Evolutionary conservation across 2,113 vertebrate species (phyloP).

Genomic region (Solea solea): DNA sequence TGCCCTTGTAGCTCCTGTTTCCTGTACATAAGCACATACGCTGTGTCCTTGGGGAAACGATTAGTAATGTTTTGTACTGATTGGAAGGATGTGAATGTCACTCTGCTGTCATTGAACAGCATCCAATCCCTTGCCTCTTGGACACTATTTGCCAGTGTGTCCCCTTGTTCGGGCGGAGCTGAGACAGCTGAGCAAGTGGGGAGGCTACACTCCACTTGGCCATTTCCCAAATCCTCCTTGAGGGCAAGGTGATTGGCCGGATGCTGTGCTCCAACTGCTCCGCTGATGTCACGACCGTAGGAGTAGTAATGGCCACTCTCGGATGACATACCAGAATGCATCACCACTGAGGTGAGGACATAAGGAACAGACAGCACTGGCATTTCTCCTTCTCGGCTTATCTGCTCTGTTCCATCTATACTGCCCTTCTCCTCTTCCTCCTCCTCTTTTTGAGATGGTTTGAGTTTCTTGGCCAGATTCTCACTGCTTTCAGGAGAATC

Average conservation of each 20-base stretch:
- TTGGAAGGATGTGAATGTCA: conserved; percentile 96
- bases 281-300: conserved; percentile 88
- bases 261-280: conserved; percentile 75
- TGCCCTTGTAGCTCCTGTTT: conserved; percentile 83
- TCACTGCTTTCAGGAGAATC: conserved; percentile 89
- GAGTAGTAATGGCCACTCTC: conserved; percentile 99
- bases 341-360: conserved; percentile 92
- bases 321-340: conserved; percentile 97
- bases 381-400: conserved; percentile 54
- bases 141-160: conserved; percentile 48
- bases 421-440: conserved; percentile 62
- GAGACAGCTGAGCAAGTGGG: conserved; percentile 58
- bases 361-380: conserved; percentile 84
- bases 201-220: conserved; percentile 40
- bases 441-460: conserved; percentile 90
- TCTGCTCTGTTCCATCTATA: conserved; percentile 53
- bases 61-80: conserved; percentile 96
- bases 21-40: conserved; percentile 96
- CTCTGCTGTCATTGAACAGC: conserved; percentile 98
- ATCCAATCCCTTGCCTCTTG: conserved; percentile 91
- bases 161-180: conserved; percentile 74
- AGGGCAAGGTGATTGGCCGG: conserved; percentile 60
- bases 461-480: conserved; percentile 96
- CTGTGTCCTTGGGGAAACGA: conserved; percentile 98
- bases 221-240: conserved; percentile 69